phyloP scores from a whole-genome alignment of 1,140 invertebrate species.

The Popillia japonica region DNA sequence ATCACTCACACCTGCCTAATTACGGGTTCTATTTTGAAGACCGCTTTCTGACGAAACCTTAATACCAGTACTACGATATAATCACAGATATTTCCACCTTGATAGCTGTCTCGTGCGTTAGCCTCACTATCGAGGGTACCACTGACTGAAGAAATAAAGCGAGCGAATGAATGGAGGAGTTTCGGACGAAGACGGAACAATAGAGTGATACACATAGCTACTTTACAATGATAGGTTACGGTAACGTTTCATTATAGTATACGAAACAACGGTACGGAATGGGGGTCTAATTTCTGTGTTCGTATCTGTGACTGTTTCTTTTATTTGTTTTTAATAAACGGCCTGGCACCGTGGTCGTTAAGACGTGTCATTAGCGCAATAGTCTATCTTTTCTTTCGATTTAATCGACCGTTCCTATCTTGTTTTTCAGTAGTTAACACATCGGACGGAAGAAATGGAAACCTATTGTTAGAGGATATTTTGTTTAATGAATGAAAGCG shows the following conservation, averaged over 20 bases:
- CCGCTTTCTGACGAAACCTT: conserved; percentile 15
- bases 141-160: background rate
- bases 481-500: no score
- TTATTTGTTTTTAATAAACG: conserved; percentile 35
- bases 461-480: background rate
- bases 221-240: conserved; percentile 31
- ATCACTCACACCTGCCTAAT: conserved; percentile 31
- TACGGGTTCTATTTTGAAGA: conserved; percentile 14
- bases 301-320: conserved; percentile 22
- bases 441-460: background rate
- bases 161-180: background rate
- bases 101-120: background rate
- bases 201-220: conserved; percentile 15
- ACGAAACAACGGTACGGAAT: background rate
- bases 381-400: background rate
- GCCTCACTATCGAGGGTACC: background rate
- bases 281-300: conserved; percentile 24
- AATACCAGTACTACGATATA: conserved; percentile 19
- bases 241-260: conserved; percentile 30
- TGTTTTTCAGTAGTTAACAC: conserved; percentile 7
- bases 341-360: background rate
- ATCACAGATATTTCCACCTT: conserved; percentile 12
- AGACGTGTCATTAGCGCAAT: conserved; percentile 13
- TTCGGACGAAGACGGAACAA: conserved; percentile 3
- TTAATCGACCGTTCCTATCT: conserved; percentile 20